phyloP scores from a whole-genome alignment of 2,888 invertebrate genomes.

The Malachius bipustulatus region DNA sequence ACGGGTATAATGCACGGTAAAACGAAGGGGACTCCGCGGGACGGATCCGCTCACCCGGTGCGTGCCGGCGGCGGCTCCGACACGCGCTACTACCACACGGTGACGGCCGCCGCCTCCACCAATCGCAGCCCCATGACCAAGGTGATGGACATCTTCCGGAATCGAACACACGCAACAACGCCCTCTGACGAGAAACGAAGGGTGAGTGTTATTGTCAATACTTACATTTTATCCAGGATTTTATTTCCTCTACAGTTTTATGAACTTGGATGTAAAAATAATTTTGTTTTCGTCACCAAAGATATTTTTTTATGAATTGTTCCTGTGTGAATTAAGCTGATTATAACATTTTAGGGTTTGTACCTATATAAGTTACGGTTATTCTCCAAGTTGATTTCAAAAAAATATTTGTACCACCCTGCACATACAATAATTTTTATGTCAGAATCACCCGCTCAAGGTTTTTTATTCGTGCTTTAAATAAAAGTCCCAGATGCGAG shows the following conservation, averaged over 20 bases:
- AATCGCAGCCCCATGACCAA: constrained; percentile 72
- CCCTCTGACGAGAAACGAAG: constrained; percentile 58
- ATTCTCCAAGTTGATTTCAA: too few relatives aligned
- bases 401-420: too few relatives aligned
- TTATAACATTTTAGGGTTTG: too few relatives aligned
- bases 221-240: neutral
- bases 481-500: too few relatives aligned
- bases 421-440: too few relatives aligned
- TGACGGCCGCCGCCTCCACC: constrained; percentile 53
- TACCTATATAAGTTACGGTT: too few relatives aligned
- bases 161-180: constrained; percentile 58
- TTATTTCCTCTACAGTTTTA: neutral
- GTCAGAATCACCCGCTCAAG: too few relatives aligned
- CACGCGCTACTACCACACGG: constrained; percentile 59
- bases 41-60: constrained; percentile 60
- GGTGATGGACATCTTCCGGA: constrained; percentile 84
- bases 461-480: too few relatives aligned
- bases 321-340: too few relatives aligned
- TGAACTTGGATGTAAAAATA: neutral
- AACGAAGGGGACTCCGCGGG: constrained; percentile 39
- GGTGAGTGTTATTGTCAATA: constrained; percentile 27
- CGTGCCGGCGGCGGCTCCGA: constrained; percentile 43
- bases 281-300: too few relatives aligned
- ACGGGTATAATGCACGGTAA: constrained; percentile 40
- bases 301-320: too few relatives aligned